Evolutionary conservation across 2,113 vertebrate species (phyloP).

Genomic region (Oncorhynchus keta): DNA sequence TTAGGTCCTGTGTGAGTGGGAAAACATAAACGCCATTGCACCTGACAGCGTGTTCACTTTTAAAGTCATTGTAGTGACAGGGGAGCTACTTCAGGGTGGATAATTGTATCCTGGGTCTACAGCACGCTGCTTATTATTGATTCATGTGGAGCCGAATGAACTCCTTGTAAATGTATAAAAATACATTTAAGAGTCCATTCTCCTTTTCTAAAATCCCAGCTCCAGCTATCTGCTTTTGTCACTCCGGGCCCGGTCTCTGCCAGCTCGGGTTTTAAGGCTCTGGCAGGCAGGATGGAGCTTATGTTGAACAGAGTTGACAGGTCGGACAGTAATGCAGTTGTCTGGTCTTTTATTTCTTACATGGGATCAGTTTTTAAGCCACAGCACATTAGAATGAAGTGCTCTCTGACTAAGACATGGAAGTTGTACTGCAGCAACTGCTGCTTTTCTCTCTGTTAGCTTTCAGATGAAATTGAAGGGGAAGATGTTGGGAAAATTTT

Average conservation of each 20-base stretch:
- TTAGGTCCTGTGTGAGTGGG: conserved; percentile 22
- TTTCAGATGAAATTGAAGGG: conserved; percentile 3
- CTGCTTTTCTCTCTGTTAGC: not conserved
- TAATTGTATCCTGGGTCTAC: conserved; percentile 71
- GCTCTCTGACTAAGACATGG: conserved; percentile 68
- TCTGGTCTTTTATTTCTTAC: conserved; percentile 78
- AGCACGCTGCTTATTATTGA: conserved; percentile 69
- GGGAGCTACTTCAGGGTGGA: conserved; percentile 63
- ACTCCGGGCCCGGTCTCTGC: conserved; percentile 73
- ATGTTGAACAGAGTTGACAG: conserved; percentile 82
- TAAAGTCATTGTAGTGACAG: conserved; percentile 63
- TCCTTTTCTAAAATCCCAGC: conserved; percentile 77
- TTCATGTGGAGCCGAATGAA: conserved; percentile 73
- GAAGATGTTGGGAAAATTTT: conserved; percentile 14
- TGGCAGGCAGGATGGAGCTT: conserved; percentile 74
- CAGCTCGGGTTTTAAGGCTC: conserved; percentile 80
- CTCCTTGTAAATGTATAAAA: conserved; percentile 72
- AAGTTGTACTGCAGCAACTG: conserved; percentile 72
- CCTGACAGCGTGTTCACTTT: conserved; percentile 69
- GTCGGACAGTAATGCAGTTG: conserved; percentile 89
- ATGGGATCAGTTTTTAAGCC: conserved; percentile 76
- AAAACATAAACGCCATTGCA: conserved; percentile 60
- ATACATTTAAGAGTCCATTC: conserved; percentile 81
- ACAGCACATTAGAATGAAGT: conserved; percentile 77
- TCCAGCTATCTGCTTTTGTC: conserved; percentile 82